Percentiles rank a stretch among this genome's conserved stretches.
Conservation (phyloP, 2,797 vertebrate species). For the Picus viridis region DNA sequence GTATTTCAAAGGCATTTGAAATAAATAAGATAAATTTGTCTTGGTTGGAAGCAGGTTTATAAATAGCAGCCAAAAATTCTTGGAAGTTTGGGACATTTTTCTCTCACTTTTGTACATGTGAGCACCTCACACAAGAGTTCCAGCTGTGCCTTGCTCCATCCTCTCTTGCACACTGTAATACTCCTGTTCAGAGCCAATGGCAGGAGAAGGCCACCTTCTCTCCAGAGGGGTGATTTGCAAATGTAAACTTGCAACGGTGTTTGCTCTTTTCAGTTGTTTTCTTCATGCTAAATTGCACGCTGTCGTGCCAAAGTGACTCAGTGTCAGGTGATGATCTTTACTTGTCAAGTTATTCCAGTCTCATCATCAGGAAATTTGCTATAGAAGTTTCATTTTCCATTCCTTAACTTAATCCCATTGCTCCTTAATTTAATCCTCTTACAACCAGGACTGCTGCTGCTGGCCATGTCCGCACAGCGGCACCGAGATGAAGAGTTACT, state of each 20-base stretch:
- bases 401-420: slow-evolving; percentile 42
- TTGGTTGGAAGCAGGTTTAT: background rate
- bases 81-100: background rate
- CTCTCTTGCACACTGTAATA: background rate
- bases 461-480: background rate
- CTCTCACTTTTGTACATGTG: background rate
- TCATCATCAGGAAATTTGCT: slow-evolving; percentile 23
- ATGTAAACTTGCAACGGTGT: background rate
- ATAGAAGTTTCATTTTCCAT: background rate
- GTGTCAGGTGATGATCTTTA: slow-evolving; percentile 18
- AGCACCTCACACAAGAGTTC: background rate
- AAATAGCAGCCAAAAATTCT: background rate
- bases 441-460: background rate
- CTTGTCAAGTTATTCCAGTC: background rate
- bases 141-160: background rate
- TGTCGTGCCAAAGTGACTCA: slow-evolving; percentile 1
- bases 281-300: background rate
- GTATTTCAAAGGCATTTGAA: background rate
- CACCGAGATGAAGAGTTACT: background rate
- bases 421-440: slow-evolving; percentile 33
- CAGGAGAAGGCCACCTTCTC: background rate
- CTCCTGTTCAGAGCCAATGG: background rate
- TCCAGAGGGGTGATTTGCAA: background rate
- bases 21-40: background rate
- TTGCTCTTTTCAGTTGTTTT: background rate